Percentiles rank a stretch among this genome's conserved stretches.
These are phyloP conservation scores for Hippocampus mohnikei DNA, from an alignment of 2,113 vertebrate genomes.

Conservation along the genomic window DNA sequence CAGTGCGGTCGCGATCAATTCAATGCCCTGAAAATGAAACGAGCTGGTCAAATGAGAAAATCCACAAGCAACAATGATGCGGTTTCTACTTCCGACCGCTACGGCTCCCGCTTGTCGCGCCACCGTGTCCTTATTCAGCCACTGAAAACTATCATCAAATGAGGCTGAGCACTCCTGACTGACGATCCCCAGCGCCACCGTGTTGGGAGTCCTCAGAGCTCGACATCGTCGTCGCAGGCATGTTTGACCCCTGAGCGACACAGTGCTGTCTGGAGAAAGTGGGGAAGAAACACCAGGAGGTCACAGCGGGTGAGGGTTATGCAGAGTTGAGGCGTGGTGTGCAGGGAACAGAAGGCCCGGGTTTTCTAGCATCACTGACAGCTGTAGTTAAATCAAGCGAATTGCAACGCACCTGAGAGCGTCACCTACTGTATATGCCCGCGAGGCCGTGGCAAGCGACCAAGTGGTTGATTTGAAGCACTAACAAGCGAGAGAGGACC, in stretches of 20 bases:
- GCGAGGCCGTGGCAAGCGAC: background rate
- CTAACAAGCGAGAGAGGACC: background rate
- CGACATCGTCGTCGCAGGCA: conserved; percentile 21
- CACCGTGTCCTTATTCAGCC: conserved; percentile 5
- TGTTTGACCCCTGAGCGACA: conserved; percentile 28
- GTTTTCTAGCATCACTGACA: conserved; percentile 47
- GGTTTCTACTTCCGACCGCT: background rate
- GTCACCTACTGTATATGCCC: conserved; percentile 3
- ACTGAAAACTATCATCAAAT: conserved; percentile 13
- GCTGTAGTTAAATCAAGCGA: conserved; percentile 58
- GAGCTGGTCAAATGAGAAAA: background rate
- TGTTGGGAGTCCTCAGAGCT: conserved; percentile 11
- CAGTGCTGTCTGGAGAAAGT: conserved; percentile 45
- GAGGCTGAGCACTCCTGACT: conserved; percentile 14
- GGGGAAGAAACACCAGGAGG: conserved; percentile 26
- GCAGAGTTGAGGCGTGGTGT: conserved; percentile 32
- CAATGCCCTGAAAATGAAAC: too few species aligned
- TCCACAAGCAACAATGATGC: background rate
- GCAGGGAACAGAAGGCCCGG: conserved; percentile 31
- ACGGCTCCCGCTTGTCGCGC: background rate
- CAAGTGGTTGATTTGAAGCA: conserved; percentile 5
- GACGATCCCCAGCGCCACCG: conserved; percentile 3
- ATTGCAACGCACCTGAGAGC: conserved; percentile 56
- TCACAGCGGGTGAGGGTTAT: conserved; percentile 23
- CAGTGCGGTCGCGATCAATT: too few species aligned